A percentile compares a stretch with the other conserved stretches of the same genome.
Evolutionary conservation across 1,140 invertebrate genomes (phyloP).

Genomic region (Drosophila mojavensis): DNA sequence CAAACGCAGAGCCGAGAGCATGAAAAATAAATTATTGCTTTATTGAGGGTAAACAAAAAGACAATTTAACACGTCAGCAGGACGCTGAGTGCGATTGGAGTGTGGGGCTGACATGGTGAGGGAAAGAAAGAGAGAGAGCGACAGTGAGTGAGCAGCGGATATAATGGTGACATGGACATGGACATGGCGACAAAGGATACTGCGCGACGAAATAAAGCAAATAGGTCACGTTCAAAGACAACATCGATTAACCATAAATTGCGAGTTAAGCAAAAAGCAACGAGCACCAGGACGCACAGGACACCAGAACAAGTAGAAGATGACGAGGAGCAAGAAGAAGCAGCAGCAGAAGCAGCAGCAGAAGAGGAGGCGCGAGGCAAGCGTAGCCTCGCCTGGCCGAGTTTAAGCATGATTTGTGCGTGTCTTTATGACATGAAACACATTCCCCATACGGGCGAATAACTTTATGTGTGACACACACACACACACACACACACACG

Average conservation of each 20-base stretch:
- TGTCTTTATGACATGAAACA: slow-evolving; percentile 76
- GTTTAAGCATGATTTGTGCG: slow-evolving; percentile 80
- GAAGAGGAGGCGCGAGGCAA: slow-evolving; percentile 9
- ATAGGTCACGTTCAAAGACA: slow-evolving; percentile 83
- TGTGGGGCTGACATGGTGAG: not conserved
- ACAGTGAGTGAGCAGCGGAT: not conserved
- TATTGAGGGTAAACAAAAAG: slow-evolving; percentile 82
- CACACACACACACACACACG: not conserved
- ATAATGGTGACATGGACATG: slow-evolving; percentile 10
- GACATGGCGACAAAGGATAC: slow-evolving; percentile 48
- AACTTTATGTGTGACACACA: slow-evolving; percentile 46
- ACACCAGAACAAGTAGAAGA: slow-evolving; percentile 37
- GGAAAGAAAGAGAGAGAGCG: not conserved
- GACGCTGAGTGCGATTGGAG: slow-evolving; percentile 57
- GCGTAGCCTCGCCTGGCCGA: slow-evolving; percentile 31
- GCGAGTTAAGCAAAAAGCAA: slow-evolving; percentile 83
- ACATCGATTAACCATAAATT: slow-evolving; percentile 84
- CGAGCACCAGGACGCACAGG: slow-evolving; percentile 49
- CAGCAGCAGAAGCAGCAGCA: no score
- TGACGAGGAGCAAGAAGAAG: not conserved
- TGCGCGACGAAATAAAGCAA: slow-evolving; percentile 76
- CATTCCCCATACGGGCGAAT: slow-evolving; percentile 51
- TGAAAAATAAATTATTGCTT: slow-evolving; percentile 82
- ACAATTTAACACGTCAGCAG: slow-evolving; percentile 82
- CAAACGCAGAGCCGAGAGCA: slow-evolving; percentile 69